phyloP scores from a whole-genome alignment of 2,113 vertebrate species.

The Stigmatopora nigra region DNA sequence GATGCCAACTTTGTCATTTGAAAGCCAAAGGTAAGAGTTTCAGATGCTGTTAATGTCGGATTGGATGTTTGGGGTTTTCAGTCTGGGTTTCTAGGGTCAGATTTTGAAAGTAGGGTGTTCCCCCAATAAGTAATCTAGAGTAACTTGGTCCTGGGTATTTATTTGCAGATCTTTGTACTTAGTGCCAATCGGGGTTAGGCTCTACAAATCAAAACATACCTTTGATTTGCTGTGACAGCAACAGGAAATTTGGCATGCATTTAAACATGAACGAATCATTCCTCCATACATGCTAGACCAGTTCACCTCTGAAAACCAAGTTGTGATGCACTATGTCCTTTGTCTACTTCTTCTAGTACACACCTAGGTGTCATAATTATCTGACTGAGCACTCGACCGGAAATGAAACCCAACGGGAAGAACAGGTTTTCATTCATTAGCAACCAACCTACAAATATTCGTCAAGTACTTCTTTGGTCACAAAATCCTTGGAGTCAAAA shows the following conservation, averaged over 20 bases:
- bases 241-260: background rate
- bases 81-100: background rate
- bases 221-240: background rate
- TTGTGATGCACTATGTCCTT: background rate
- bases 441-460: background rate
- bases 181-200: background rate
- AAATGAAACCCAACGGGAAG: slow-evolving; percentile 40
- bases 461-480: background rate
- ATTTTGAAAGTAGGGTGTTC: background rate
- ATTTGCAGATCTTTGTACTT: background rate
- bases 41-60: no score
- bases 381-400: background rate
- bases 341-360: background rate
- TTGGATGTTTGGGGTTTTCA: background rate
- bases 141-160: background rate
- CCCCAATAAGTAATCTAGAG: background rate
- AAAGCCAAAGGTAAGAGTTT: no score
- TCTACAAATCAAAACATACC: background rate
- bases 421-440: slow-evolving; percentile 33
- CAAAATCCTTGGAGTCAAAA: no score
- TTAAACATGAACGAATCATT: background rate
- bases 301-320: background rate
- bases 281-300: background rate
- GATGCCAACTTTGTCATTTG: no score
- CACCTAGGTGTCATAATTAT: background rate